Evolutionary conservation across 1,140 invertebrate species (phyloP), one percentile per base, ranked within the genome.

Genomic region (Meteorus sp.): DNA sequence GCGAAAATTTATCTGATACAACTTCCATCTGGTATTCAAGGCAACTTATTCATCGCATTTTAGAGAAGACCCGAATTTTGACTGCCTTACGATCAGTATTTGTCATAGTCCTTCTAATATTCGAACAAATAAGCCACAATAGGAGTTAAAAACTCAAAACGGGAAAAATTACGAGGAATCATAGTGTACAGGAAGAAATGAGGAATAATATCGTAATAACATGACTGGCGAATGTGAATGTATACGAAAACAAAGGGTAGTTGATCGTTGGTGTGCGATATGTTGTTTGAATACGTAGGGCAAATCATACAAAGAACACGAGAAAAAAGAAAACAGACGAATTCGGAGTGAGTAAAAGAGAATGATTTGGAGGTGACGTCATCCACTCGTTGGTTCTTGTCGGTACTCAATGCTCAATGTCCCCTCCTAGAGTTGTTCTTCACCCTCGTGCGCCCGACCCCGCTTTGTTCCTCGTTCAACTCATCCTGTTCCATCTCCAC

Each of bases 361-460:
- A 56, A 22, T 17, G 60, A 62, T 67, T 70, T 65, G 56, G 60
- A 60, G 65, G 67, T 73, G 70, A 73, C 71, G 68, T 73, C 71
- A 73, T 72, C 58, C 44, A 27, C 65, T 60, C 62, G 60, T 60
- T n/a, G n/a, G n/a, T 64, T 67, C 63, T 65, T 69, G 68, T 67
- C 64, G 52, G 48, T 53, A 54, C 43, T 69, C 57, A 67, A 68
- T 69, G 58, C 65, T 60, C 56, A 60, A 29, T 60, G 39, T 58
- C 41, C 60, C 59, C 58, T 39, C 52, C 66, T 58, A 65, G 59
- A n/a, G 35, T 39, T 8, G 8, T 7, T 39, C 13, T 13, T 13
- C 35, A 7, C 35, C 8, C 15, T 7, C 13, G 3, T 15, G 35
- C 35, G 15, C 3, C 29, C 35, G 15, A 39, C 35, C 35, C 64